Conservation (phyloP, 2,797 vertebrate genomes). For the Acipenser oxyrinchus region DNA sequence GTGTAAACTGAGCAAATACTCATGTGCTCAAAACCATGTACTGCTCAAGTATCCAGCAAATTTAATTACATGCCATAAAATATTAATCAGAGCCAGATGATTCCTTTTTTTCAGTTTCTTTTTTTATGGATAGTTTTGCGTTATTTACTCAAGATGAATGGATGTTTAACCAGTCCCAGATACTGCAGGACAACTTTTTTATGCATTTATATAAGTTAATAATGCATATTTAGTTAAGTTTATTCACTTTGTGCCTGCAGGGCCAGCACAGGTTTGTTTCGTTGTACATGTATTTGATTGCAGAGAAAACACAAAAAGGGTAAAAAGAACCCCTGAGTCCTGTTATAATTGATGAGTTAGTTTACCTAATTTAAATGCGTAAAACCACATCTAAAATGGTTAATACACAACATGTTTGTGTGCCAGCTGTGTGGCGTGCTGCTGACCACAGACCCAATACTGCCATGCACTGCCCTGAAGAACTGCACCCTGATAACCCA, state of each 20-base stretch:
- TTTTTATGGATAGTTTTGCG: slow-evolving; percentile 66
- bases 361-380: neutral
- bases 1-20: slow-evolving; percentile 18
- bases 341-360: neutral
- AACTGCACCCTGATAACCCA: too few species aligned
- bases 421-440: too few species aligned
- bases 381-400: neutral
- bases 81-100: slow-evolving; percentile 64
- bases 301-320: neutral
- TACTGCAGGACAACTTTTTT: slow-evolving; percentile 31
- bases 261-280: neutral
- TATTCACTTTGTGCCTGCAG: slow-evolving; percentile 20
- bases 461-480: too few species aligned
- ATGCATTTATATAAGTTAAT: slow-evolving; percentile 20
- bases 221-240: neutral
- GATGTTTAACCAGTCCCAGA: slow-evolving; percentile 49
- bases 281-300: neutral
- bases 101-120: slow-evolving; percentile 46
- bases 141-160: slow-evolving; percentile 63
- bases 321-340: neutral
- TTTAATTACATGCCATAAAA: slow-evolving; percentile 64
- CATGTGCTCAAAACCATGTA: slow-evolving; percentile 17
- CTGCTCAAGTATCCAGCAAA: slow-evolving; percentile 47
- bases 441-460: too few species aligned
- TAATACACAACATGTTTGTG: neutral